Evolutionary conservation across 2,113 vertebrate genomes (phyloP), one percentile per base, ranked within the genome.

Genomic region (Phyllostomus hastatus): DNA sequence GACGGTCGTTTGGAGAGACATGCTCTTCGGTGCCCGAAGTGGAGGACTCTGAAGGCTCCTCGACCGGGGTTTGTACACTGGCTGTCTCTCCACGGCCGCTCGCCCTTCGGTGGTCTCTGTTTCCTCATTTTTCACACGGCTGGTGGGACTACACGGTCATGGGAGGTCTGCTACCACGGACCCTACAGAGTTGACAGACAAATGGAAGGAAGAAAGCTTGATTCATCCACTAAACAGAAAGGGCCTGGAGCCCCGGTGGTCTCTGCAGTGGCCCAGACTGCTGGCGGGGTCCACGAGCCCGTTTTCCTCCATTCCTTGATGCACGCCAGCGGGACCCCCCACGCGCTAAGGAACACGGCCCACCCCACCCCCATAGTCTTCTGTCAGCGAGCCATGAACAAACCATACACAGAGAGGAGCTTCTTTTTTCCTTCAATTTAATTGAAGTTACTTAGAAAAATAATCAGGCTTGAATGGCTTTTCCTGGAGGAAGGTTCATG

Each of bases 391-490:
- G 64, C 57, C 94, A 95, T 86, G 96, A 98, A 98, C 94, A 98
- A 98, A 98, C 64, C 96, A 98, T 96, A 97, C 90, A 97, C 97
- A 98, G 66, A 98, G 76, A 88, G 79, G 81, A 93, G 76, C 67
- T 89, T 86, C 54, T 97, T 98, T 97, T 97, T 98, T 97, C 10
- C 90, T 98, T 98, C 98, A 98, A 98, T 98, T 98, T 99, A 99
- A 99, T 98, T 98, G 98, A 98, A 98, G 98, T 99, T 98, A 98
- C 97, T 99, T 98, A 98, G 98, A 99, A 99, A 99, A 99, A 99
- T 98, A 99, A 98, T 98, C 98, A 98, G 98, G 98, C 98, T 98
- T 98, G 98, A 98, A 98, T 98, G 98, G 98, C 98, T 98, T 98
- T 98, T 98, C 98, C 96, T 93, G 94, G 98, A 98, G 97, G 98